phyloP scores from a whole-genome alignment of 2,797 vertebrate species.

The Alectoris magna region DNA sequence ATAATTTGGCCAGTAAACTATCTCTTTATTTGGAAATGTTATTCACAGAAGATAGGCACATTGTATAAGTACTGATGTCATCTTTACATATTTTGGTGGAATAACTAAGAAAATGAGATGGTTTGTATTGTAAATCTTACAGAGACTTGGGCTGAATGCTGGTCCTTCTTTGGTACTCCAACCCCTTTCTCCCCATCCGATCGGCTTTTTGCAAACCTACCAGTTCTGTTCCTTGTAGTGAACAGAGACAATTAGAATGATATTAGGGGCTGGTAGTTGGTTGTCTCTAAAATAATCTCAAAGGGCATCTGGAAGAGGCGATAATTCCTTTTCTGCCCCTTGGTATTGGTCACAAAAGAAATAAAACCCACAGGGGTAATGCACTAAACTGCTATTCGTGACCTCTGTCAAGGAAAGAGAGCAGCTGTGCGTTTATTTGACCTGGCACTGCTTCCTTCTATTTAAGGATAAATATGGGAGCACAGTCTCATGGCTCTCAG shows the following conservation, averaged over 20 bases:
- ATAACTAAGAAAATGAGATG: background rate
- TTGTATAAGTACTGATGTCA: background rate
- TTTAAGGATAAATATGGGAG: background rate
- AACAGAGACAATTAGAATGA: background rate
- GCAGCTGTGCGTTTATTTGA: background rate
- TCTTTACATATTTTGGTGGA: background rate
- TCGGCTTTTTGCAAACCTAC: background rate
- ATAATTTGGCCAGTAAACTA: background rate
- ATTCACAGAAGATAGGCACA: background rate
- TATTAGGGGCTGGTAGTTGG: background rate
- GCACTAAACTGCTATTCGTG: background rate
- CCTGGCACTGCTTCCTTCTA: background rate
- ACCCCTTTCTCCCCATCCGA: background rate
- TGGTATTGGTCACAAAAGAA: background rate
- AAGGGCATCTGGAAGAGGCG: background rate
- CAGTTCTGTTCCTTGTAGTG: rapidly evolving
- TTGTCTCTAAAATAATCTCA: background rate
- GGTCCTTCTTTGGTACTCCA: background rate
- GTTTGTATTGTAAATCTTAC: background rate
- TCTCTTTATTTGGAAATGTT: background rate
- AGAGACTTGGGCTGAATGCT: background rate
- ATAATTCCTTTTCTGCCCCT: background rate
- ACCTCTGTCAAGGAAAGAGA: background rate
- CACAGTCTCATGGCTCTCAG: background rate
- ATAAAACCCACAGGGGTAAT: background rate